A percentile compares a stretch with the other conserved stretches of the same genome.
Conservation (phyloP, 2,113 vertebrate genomes). For the Mesembrinibis cayennensis region DNA sequence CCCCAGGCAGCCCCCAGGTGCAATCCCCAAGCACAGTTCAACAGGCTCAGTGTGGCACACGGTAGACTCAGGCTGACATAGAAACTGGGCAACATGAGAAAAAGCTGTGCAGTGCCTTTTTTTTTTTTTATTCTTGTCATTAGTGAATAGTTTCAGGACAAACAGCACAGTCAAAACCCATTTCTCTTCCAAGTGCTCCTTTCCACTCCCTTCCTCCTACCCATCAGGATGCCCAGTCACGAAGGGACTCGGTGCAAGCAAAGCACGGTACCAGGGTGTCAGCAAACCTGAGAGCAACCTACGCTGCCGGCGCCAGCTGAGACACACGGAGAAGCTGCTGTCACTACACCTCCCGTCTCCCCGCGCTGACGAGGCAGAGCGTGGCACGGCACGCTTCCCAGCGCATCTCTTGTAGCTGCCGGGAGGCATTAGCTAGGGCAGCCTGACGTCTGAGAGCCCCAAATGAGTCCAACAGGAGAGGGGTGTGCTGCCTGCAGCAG, state of each 20-base stretch:
- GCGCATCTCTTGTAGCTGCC: not conserved
- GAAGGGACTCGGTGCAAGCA: not conserved
- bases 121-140: not conserved
- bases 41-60: conserved; percentile 6
- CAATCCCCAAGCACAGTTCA: not conserved
- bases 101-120: not conserved
- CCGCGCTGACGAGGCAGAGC: accelerated
- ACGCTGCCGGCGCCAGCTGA: not conserved
- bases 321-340: not conserved
- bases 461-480: not conserved
- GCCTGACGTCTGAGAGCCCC: not conserved
- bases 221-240: not conserved
- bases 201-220: not conserved
- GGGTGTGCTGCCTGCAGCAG: not conserved
- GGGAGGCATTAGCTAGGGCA: not conserved
- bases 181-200: not conserved
- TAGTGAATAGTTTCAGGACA: not conserved
- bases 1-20: not conserved
- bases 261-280: not conserved
- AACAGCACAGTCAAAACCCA: conserved; percentile 4
- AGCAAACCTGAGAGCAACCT: conserved; percentile 5
- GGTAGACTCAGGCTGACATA: not conserved
- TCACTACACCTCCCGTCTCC: not conserved
- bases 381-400: not conserved
- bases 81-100: not conserved